Conservation (phyloP, 2,797 vertebrate genomes). For the Avahi laniger region DNA sequence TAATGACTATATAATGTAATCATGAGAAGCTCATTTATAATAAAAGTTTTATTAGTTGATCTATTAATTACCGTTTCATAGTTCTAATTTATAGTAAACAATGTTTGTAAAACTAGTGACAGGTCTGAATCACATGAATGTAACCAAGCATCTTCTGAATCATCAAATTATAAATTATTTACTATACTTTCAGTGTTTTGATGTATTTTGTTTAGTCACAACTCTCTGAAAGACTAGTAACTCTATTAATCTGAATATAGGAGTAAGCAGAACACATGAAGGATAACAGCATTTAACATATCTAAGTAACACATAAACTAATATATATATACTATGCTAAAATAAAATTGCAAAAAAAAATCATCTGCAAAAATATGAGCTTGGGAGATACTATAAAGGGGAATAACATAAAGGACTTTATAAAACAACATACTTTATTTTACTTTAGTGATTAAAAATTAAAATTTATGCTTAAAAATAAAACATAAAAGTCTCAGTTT, state of each 20-base stretch:
- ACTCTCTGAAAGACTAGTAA: neutral
- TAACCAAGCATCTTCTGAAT: neutral
- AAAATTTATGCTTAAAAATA: neutral
- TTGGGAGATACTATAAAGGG: neutral
- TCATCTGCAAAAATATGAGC: neutral
- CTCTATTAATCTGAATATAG: neutral
- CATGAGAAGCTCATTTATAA: neutral
- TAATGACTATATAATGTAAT: neutral
- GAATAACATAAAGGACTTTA: neutral
- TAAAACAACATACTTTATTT: neutral
- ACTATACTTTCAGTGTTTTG: neutral
- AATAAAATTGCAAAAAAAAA: neutral
- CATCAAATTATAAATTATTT: slow-evolving; percentile 17
- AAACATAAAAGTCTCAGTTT: neutral
- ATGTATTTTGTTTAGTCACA: neutral
- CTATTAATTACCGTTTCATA: neutral
- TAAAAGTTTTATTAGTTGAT: neutral
- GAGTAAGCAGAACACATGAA: neutral
- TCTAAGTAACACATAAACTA: neutral
- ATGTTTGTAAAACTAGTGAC: neutral
- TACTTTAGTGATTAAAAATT: neutral
- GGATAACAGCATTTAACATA: neutral
- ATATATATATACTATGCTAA: neutral
- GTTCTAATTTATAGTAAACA: slow-evolving; percentile 4
- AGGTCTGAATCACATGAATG: neutral